phyloP scores from a whole-genome alignment of 2,797 vertebrate genomes.

The Eremophila alpestris region DNA sequence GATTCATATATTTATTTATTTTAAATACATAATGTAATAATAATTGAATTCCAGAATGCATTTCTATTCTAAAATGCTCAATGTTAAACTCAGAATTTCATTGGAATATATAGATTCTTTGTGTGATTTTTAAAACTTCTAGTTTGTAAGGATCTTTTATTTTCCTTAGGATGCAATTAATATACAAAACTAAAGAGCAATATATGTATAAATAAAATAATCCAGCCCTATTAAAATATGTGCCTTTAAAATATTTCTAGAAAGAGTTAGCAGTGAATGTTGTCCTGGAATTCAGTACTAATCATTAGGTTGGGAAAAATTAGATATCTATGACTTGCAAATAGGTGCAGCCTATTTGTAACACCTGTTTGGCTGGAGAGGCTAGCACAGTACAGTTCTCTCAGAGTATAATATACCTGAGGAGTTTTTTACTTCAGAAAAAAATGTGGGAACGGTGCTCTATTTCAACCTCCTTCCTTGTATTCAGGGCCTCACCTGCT shows the following conservation, averaged over 20 bases:
- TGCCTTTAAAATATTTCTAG: not conserved
- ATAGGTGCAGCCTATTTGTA: not conserved
- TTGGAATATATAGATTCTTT: not conserved
- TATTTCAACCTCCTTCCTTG: not conserved
- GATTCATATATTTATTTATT: not conserved
- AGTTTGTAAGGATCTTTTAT: not conserved
- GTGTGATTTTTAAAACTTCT: not conserved
- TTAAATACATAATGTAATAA: not conserved
- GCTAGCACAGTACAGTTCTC: not conserved
- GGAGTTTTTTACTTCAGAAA: not conserved
- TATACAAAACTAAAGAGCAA: not conserved
- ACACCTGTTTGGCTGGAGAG: not conserved
- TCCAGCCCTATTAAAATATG: not conserved
- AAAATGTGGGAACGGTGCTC: not conserved
- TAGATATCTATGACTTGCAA: accelerated
- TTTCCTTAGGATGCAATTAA: not conserved
- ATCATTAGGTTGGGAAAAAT: not conserved
- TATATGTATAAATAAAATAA: not conserved
- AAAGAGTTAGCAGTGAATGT: not conserved
- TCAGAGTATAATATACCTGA: not conserved
- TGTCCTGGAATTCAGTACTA: not conserved
- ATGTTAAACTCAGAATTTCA: not conserved
- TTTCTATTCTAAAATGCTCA: not conserved
- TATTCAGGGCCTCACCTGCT: not conserved
- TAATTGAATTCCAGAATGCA: not conserved